Evolutionary conservation across 2,113 vertebrate genomes (phyloP).

Genomic region (Crotalus horridus): DNA sequence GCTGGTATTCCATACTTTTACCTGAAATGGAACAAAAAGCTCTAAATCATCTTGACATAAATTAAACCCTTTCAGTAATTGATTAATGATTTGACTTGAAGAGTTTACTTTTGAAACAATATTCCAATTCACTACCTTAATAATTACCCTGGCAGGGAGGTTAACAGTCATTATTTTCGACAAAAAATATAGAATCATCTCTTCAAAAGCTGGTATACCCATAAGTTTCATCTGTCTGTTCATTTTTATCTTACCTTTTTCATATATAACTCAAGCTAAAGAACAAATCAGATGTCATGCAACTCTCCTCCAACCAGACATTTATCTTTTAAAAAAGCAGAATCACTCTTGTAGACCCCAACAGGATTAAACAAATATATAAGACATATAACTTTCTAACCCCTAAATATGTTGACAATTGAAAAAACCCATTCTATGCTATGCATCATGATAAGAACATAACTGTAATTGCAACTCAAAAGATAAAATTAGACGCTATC

Average conservation of each 20-base stretch:
- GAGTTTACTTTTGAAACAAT: not conserved
- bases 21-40: conserved; percentile 64
- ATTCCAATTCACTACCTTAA: not conserved
- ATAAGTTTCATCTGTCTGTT: not conserved
- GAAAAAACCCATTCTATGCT: not conserved
- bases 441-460: not conserved
- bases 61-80: not conserved
- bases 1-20: conserved; percentile 94
- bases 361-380: not conserved
- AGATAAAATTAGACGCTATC: not conserved
- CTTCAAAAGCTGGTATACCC: not conserved
- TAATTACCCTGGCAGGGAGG: not conserved
- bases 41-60: not conserved
- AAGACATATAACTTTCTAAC: not conserved
- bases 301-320: not conserved
- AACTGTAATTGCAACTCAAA: not conserved
- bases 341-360: not conserved
- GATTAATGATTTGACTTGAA: not conserved
- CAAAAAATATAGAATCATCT: not conserved
- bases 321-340: not conserved
- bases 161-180: not conserved
- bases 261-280: not conserved
- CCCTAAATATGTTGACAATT: not conserved
- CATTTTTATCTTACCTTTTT: not conserved
- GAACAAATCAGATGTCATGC: not conserved